Base-by-base conservation (phyloP, 2,888 invertebrate genomes). In the Dascillus cervinus region DNA sequence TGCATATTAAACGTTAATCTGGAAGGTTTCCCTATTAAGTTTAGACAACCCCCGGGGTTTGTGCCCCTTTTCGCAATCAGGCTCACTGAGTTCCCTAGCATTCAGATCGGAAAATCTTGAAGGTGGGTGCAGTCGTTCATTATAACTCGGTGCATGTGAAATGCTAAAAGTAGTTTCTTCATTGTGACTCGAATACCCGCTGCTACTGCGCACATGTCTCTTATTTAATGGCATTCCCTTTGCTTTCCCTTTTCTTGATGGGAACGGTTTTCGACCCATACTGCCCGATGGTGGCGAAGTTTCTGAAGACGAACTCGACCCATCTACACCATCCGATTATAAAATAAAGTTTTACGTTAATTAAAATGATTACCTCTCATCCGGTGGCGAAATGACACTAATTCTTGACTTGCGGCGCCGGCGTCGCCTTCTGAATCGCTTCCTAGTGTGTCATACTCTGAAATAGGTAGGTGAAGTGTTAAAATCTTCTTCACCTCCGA, bases 401-500 rank as follows among this genome's bases (percentile, higher is more conserved):
- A 55, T 45, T 71, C 72, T 52, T 75, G 77, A 47, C 73, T 76
- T 55, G 73, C 73, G 47, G 72, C 73, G 43, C 73, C 71, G 33
- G 81, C 82, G 59, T 78, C 75, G 49, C 76, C 77, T 67, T 89
- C 88, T 64, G 87, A 87, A 68, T 82, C 82, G 64, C 80, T 81
- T 58, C 81, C 82, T 59, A 80, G 72, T 57, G 81, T 81, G 73
- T 89, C 89, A 74, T 89, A 88, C 73, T 88, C 89, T 78, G 85
- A 85, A 81, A 86, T 86, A 72, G 86, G 85, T 76, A 86, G 82
- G 79, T 86, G 86, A 71, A 86, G 82, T 66, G 85, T 84, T 80
- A 86, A 69, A 77, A 86, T 86, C 80, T 86, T 85, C 81, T 85
- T 85, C 73, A 86, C 85, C 78, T 89, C 88, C 70, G 88, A 88